Evolutionary conservation across 1,140 invertebrate species (phyloP).

Genomic region (Pomacea maculata): DNA sequence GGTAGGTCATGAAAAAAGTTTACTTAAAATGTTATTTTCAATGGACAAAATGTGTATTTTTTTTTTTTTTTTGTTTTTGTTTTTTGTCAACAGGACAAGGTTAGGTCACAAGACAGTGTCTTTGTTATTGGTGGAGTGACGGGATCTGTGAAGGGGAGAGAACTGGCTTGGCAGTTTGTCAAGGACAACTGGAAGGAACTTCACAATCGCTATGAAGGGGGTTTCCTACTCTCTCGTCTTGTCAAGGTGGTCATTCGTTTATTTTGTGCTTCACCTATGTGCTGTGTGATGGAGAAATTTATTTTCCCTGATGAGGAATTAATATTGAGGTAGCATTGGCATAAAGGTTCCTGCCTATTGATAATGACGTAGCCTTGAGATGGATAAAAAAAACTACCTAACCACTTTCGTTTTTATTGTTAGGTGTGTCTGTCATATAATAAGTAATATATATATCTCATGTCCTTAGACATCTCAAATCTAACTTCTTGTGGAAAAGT

Average conservation of each 20-base stretch:
- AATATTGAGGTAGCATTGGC: background rate
- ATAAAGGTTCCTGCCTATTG: too few species aligned
- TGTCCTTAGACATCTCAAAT: too few species aligned
- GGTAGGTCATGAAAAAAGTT: too few species aligned
- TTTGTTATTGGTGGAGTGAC: slow-evolving; percentile 88
- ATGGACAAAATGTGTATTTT: slow-evolving; percentile 25
- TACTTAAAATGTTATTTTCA: too few species aligned
- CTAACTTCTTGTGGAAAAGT: too few species aligned
- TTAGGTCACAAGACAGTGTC: slow-evolving; percentile 88
- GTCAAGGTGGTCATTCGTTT: slow-evolving; percentile 69
- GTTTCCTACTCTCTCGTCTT: slow-evolving; percentile 80
- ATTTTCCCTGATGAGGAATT: background rate
- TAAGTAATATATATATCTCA: too few species aligned
- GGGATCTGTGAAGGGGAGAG: slow-evolving; percentile 74
- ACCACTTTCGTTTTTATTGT: too few species aligned
- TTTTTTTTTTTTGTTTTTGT: too few species aligned
- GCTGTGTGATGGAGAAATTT: background rate
- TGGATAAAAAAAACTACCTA: too few species aligned
- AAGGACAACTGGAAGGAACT: slow-evolving; percentile 84
- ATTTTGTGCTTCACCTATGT: background rate
- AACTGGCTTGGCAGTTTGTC: slow-evolving; percentile 90
- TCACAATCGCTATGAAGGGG: slow-evolving; percentile 81
- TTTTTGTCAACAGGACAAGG: slow-evolving; percentile 76
- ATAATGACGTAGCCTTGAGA: too few species aligned
- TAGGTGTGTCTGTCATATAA: too few species aligned